Evolutionary conservation across 2,797 vertebrate genomes (phyloP).

Genomic region (Tolypeutes matacus): DNA sequence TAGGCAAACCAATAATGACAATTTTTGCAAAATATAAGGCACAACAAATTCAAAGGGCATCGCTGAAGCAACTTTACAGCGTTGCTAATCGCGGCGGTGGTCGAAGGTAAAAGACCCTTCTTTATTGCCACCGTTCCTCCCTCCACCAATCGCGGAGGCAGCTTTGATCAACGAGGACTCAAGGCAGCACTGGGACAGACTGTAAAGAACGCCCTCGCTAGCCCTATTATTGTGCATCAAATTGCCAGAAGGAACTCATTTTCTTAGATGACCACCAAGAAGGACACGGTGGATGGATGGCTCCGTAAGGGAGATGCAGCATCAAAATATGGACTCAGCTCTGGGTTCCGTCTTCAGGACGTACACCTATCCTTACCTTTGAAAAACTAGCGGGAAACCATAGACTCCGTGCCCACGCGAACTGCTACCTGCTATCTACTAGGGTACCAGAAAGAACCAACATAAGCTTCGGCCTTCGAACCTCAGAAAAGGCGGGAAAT

Average conservation of each 20-base stretch:
- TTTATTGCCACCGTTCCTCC: not conserved
- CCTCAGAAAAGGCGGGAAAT: not conserved
- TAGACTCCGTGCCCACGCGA: not conserved
- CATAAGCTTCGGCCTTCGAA: not conserved
- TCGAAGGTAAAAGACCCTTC: not conserved
- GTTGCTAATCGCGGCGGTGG: fast-evolving
- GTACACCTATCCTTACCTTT: not conserved
- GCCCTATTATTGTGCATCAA: not conserved
- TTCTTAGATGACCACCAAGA: not conserved
- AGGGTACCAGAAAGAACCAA: not conserved
- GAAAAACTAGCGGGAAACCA: not conserved
- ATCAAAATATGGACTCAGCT: not conserved
- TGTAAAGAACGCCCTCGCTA: not conserved
- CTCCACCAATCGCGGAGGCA: fast-evolving
- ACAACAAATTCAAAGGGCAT: not conserved
- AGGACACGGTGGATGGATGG: not conserved
- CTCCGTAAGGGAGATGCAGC: fast-evolving
- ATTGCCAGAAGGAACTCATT: not conserved
- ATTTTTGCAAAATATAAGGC: not conserved
- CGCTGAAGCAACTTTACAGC: not conserved
- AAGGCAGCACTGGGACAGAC: fast-evolving
- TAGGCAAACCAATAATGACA: not conserved
- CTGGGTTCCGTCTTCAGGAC: not conserved
- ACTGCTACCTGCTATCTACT: not conserved
- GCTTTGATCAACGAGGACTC: fast-evolving